Conservation (phyloP, 1,140 invertebrate genomes). For the Sitophilus oryzae region DNA sequence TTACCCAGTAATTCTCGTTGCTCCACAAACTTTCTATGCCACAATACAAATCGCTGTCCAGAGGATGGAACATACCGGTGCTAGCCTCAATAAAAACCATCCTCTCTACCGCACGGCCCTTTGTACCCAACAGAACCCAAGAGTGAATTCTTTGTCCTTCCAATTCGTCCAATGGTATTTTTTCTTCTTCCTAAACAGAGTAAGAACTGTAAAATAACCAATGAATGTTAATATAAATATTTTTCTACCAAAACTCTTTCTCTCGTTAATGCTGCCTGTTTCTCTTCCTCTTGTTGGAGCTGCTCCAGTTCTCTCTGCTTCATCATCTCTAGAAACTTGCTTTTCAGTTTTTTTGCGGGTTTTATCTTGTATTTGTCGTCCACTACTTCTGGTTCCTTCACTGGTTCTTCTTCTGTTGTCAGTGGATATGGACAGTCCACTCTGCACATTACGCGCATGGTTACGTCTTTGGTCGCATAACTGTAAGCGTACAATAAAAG, state of each 20-base stretch:
- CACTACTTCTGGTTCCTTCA: slow-evolving; percentile 27
- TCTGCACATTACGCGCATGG: slow-evolving; percentile 27
- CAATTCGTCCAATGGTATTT: slow-evolving; percentile 60
- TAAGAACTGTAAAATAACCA: background rate
- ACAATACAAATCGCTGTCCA: slow-evolving; percentile 60
- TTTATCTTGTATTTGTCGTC: slow-evolving; percentile 54
- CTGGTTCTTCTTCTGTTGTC: slow-evolving; percentile 31
- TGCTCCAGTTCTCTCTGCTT: slow-evolving; percentile 52
- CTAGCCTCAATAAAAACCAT: slow-evolving; percentile 79
- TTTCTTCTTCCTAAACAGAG: slow-evolving; percentile 58
- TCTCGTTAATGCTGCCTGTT: slow-evolving; percentile 43
- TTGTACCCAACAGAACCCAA: slow-evolving; percentile 71
- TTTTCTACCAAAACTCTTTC: slow-evolving; percentile 39
- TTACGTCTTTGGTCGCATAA: slow-evolving; percentile 30
- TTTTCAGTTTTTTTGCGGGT: slow-evolving; percentile 55
- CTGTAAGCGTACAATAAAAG: background rate
- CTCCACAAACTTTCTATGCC: slow-evolving; percentile 83
- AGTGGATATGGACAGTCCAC: slow-evolving; percentile 34
- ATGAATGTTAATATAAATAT: background rate
- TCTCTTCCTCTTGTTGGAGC: slow-evolving; percentile 34
- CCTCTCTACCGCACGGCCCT: slow-evolving; percentile 50
- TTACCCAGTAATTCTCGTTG: slow-evolving; percentile 78
- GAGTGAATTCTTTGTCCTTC: slow-evolving; percentile 72
- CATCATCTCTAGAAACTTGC: slow-evolving; percentile 55
- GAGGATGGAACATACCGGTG: slow-evolving; percentile 58